Evolutionary conservation across 2,888 invertebrate genomes (phyloP).

Genomic region (Drosophila robusta): DNA sequence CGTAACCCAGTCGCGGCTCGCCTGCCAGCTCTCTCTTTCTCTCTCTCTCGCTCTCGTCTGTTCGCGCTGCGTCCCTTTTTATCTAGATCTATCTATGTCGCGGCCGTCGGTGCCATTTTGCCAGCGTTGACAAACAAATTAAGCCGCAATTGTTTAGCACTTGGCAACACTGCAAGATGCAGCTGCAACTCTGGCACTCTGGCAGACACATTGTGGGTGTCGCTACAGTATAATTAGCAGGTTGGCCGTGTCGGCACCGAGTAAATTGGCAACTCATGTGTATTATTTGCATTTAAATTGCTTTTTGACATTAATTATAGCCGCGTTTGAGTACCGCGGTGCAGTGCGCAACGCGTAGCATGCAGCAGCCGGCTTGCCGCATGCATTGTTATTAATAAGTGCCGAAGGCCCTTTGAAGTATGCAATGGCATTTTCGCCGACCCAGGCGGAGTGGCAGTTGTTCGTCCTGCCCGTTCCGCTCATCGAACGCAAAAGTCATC

Average conservation of each 20-base stretch:
- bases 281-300: constrained; percentile 56
- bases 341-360: constrained; percentile 17
- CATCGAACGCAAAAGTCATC: constrained; percentile 49
- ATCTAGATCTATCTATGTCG: not conserved
- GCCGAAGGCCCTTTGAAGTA: constrained; percentile 47
- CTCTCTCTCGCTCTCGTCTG: not conserved
- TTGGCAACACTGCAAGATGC: constrained; percentile 25
- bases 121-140: constrained; percentile 65
- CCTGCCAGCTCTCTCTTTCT: not conserved
- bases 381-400: constrained; percentile 47
- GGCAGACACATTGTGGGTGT: constrained; percentile 25
- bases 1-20: constrained; percentile 43
- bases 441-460: not conserved
- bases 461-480: constrained; percentile 1
- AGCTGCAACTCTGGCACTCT: not conserved
- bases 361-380: constrained; percentile 12
- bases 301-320: constrained; percentile 47
- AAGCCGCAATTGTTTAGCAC: constrained; percentile 56
- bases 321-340: constrained; percentile 33
- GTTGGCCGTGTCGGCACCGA: constrained; percentile 12
- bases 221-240: constrained; percentile 40
- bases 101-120: constrained; percentile 16
- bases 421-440: constrained; percentile 26
- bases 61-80: not conserved
- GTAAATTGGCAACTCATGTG: constrained; percentile 38